These are phyloP conservation scores for Colius striatus DNA, from an alignment of 2,113 vertebrate genomes.

Conservation along the genomic window DNA sequence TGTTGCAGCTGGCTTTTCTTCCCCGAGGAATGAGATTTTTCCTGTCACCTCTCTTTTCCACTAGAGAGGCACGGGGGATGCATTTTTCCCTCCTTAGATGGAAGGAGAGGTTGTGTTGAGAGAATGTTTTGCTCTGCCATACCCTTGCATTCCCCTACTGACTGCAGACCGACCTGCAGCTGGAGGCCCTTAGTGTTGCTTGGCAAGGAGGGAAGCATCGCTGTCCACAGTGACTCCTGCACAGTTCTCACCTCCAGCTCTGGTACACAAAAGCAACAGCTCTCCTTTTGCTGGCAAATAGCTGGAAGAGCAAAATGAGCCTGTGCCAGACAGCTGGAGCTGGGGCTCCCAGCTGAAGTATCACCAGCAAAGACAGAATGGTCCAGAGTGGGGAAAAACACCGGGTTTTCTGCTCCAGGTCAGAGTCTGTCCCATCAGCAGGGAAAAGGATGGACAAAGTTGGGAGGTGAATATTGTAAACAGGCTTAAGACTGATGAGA, in stretches of 20 bases:
- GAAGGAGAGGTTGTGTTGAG: neutral
- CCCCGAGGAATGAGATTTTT: neutral
- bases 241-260: neutral
- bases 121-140: slow-evolving; percentile 4
- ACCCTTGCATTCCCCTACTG: neutral
- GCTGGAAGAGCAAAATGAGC: neutral
- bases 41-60: neutral
- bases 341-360: neutral
- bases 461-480: neutral
- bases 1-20: neutral
- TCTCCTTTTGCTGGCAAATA: neutral
- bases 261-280: neutral
- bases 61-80: neutral
- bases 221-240: neutral
- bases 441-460: neutral
- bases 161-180: neutral
- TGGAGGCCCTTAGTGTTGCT: neutral
- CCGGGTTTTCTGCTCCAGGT: neutral
- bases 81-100: neutral
- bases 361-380: neutral
- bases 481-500: neutral
- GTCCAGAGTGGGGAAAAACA: neutral
- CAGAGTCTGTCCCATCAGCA: neutral
- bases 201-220: rapidly evolving
- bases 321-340: neutral